Conservation (phyloP, 1,140 invertebrate genomes). For the Atta cephalotes region DNA sequence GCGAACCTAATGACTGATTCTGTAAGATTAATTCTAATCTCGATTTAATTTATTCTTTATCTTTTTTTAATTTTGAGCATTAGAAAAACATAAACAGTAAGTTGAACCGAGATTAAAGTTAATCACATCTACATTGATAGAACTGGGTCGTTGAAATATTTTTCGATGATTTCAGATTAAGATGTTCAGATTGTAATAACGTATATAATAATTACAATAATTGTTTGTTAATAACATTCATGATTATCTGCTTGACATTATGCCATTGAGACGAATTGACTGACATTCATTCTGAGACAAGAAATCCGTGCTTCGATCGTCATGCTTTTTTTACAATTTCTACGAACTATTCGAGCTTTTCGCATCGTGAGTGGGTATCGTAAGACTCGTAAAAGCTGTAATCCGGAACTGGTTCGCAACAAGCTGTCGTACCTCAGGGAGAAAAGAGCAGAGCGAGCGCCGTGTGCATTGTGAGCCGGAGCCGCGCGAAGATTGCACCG, state of each 20-base stretch:
- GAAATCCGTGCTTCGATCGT: neutral
- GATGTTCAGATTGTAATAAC: neutral
- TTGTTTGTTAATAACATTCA: neutral
- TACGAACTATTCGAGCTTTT: conserved; percentile 22
- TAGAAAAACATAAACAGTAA: too few relatives aligned
- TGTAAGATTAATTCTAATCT: too few relatives aligned
- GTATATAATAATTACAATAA: neutral
- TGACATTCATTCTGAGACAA: neutral
- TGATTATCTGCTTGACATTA: neutral
- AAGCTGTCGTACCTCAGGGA: conserved; percentile 65
- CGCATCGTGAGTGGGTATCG: conserved; percentile 52
- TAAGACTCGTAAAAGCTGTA: conserved; percentile 69
- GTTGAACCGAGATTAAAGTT: too few relatives aligned
- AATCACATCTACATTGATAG: too few relatives aligned
- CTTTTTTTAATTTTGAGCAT: too few relatives aligned
- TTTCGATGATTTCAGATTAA: neutral
- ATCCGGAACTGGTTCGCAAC: conserved; percentile 73
- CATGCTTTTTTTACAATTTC: conserved; percentile 50
- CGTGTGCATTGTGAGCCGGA: conserved; percentile 48
- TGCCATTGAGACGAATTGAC: neutral
- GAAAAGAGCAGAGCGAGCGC: conserved; percentile 41
- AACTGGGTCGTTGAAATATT: neutral
- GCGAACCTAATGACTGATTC: too few relatives aligned
- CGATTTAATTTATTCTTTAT: too few relatives aligned
- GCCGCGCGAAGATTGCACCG: conserved; percentile 61